These are phyloP conservation scores for Chrysolina oricalcia DNA, from an alignment of 2,888 invertebrate species.

Conservation along the genomic window DNA sequence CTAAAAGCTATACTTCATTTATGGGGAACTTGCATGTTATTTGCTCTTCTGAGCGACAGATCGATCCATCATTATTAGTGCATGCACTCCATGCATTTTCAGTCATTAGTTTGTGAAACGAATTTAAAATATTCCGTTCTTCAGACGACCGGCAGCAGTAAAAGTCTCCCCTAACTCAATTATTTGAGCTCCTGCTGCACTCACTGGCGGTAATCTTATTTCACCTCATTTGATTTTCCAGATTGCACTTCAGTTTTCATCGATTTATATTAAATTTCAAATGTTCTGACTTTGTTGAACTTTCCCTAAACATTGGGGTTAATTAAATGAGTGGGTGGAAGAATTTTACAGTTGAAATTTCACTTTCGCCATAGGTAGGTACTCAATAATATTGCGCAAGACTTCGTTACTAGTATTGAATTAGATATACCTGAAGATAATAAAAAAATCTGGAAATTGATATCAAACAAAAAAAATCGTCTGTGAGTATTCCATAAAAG, in stretches of 20 bases:
- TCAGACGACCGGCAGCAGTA: not conserved
- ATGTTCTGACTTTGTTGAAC: not conserved
- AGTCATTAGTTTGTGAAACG: not conserved
- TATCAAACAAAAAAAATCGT: no score
- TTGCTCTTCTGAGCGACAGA: no score
- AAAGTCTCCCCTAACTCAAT: not conserved
- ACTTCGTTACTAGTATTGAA: no score
- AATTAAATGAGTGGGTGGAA: not conserved
- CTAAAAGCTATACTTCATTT: no score
- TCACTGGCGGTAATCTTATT: constrained; percentile 1
- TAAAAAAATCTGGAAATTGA: no score
- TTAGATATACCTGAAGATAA: no score
- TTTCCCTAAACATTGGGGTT: not conserved
- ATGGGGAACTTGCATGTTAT: no score
- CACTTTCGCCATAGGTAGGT: no score
- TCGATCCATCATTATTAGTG: not conserved
- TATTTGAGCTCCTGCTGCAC: not conserved
- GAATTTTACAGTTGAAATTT: no score
- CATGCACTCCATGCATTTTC: not conserved
- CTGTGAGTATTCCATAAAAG: no score
- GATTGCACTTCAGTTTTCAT: not conserved
- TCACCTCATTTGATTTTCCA: not conserved
- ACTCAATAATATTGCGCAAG: no score
- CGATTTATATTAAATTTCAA: not conserved
- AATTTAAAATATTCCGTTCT: no score